Base-by-base conservation (phyloP, 2,888 invertebrate genomes). In the Criorhina ranunculi region DNA sequence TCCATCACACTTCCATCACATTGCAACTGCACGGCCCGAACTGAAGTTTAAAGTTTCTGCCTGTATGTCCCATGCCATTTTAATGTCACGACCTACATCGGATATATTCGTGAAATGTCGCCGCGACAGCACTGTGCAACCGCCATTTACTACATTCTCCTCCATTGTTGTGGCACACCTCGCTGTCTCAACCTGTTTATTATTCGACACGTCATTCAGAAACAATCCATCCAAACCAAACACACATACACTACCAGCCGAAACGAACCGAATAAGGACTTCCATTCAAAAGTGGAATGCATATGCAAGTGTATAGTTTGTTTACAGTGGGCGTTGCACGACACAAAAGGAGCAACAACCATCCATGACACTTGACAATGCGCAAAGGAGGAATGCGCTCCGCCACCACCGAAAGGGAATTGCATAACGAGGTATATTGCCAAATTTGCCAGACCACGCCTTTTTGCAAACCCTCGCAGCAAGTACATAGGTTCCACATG, bases 41-140 rank as follows among this genome's bases (percentile, higher is more conserved):
- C 33, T 78, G 78, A 83, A 83, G 83, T 83, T 83, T 83, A 83
- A 62, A 78, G 78, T 83, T 83, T 83, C 78, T 83, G 83, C 83
- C 78, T 83, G 83, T 83, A 83, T 83, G 83, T 83, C 78, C 73
- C 70, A 78, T 83, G 83, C 83, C 83, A 83, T 79, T 85, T 85
- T 86, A 86, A 76, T 80, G 80, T 80, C 80, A 80, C 86, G 86
- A 86, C 86, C 86, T 86, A 86, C 70, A 86, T 86, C 72, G 86
- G 70, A 86, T 42, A 79, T 73, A 70, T 70, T 70, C 75, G 69
- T 79, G 85, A 85, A 79, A 79, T 85, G 75, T 75, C 44, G 64
- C 59, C 69, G 53, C 75, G 78, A 79, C 83, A 85, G 75, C 73
- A 51, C 59, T 31, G 15, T 70, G 67, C 64, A 79, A 76, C 69